Evolutionary conservation across 1,140 invertebrate species (phyloP).

Genomic region (Drosophila burlai): DNA sequence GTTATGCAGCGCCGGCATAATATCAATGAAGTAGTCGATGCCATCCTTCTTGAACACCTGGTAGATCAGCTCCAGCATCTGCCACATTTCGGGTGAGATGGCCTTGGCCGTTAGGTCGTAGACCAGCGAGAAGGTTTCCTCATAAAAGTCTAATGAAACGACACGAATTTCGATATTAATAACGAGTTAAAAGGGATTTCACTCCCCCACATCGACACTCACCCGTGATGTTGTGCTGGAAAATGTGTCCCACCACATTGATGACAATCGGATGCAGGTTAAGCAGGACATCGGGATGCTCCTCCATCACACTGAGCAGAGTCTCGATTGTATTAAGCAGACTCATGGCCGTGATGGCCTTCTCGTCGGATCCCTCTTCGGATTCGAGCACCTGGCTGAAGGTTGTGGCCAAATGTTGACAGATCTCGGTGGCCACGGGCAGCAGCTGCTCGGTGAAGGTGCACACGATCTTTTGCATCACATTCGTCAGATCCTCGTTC

Average conservation of each 20-base stretch:
- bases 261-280: conserved; percentile 97
- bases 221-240: conserved; percentile 93
- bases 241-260: conserved; percentile 95
- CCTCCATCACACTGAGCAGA: conserved; percentile 96
- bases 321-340: conserved; percentile 98
- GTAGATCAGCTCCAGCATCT: conserved; percentile 95
- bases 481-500: conserved; percentile 98
- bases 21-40: conserved; percentile 98
- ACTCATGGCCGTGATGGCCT: conserved; percentile 98
- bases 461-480: conserved; percentile 98
- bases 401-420: conserved; percentile 96
- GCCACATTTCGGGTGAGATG: conserved; percentile 98
- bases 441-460: conserved; percentile 96
- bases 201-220: conserved; percentile 67
- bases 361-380: conserved; percentile 97
- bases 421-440: conserved; percentile 98
- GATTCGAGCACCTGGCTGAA: conserved; percentile 94
- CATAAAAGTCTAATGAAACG: conserved; percentile 94
- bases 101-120: conserved; percentile 95
- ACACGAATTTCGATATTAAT: neutral
- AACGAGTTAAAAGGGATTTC: too few relatives aligned
- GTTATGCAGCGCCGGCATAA: conserved; percentile 99
- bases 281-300: conserved; percentile 94
- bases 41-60: conserved; percentile 97
- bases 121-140: conserved; percentile 97